phyloP scores from a whole-genome alignment of 2,888 invertebrate genomes.

The Microctonus aethiopoides region DNA sequence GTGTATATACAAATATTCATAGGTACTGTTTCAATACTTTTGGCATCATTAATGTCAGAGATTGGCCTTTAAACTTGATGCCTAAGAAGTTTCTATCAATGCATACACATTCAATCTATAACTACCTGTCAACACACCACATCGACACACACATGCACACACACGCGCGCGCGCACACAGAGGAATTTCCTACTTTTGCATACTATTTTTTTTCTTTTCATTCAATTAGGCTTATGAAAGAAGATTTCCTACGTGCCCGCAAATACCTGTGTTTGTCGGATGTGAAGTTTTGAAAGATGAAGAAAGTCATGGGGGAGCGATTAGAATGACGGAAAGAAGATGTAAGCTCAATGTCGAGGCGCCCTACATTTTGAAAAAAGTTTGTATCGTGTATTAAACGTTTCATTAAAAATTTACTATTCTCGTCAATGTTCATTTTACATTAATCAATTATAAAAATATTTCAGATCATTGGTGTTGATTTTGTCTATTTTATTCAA shows the following conservation, averaged over 20 bases:
- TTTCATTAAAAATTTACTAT: neutral
- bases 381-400: slow-evolving; percentile 57
- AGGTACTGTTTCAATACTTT: neutral
- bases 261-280: slow-evolving; percentile 94
- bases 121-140: neutral
- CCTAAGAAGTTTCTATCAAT: neutral
- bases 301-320: slow-evolving; percentile 81
- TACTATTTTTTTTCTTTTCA: slow-evolving; percentile 43
- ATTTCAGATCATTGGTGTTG: slow-evolving; percentile 88
- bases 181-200: neutral
- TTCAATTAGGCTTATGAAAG: slow-evolving; percentile 87
- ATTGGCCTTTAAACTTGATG: slow-evolving; percentile 11
- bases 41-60: slow-evolving; percentile 9
- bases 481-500: slow-evolving; percentile 90
- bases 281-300: slow-evolving; percentile 84
- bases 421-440: neutral
- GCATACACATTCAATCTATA: neutral
- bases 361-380: slow-evolving; percentile 94
- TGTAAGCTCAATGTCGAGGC: slow-evolving; percentile 94
- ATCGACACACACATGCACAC: neutral
- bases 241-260: slow-evolving; percentile 91
- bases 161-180: neutral
- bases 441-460: neutral
- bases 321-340: slow-evolving; percentile 82
- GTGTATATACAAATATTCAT: neutral